Evolutionary conservation across 2,113 vertebrate species (phyloP).

Genomic region (Casuarius casuarius): DNA sequence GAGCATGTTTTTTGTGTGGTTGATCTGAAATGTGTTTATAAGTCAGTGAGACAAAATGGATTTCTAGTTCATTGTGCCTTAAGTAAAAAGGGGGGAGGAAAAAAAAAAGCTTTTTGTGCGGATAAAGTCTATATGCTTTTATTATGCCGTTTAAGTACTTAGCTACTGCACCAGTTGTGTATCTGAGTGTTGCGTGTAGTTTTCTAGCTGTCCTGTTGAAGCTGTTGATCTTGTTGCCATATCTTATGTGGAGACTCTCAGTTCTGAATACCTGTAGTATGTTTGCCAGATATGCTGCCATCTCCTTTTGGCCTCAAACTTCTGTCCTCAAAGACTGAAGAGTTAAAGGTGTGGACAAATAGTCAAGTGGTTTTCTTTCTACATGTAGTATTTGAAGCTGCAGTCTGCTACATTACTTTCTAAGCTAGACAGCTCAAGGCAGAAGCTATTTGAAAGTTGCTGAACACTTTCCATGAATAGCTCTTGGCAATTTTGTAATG

Average conservation of each 20-base stretch:
- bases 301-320: neutral
- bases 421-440: neutral
- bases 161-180: neutral
- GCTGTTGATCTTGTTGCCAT: fast-evolving
- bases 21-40: neutral
- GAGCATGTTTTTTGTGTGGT: neutral
- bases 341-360: neutral
- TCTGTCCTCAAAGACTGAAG: too few species aligned
- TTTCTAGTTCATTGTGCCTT: neutral
- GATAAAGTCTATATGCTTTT: neutral
- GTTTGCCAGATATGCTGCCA: neutral
- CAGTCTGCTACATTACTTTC: neutral
- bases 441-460: neutral
- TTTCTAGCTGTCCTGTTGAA: neutral
- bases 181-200: fast-evolving
- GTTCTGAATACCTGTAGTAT: neutral
- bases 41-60: neutral
- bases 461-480: neutral
- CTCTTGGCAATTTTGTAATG: neutral
- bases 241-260: fast-evolving
- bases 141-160: neutral
- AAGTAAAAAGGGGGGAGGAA: neutral
- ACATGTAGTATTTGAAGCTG: neutral
- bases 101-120: neutral
- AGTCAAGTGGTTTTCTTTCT: neutral